These are phyloP conservation scores for Eristalinus sepulchralis DNA, from an alignment of 2,888 invertebrate genomes.

Conservation along the genomic window DNA sequence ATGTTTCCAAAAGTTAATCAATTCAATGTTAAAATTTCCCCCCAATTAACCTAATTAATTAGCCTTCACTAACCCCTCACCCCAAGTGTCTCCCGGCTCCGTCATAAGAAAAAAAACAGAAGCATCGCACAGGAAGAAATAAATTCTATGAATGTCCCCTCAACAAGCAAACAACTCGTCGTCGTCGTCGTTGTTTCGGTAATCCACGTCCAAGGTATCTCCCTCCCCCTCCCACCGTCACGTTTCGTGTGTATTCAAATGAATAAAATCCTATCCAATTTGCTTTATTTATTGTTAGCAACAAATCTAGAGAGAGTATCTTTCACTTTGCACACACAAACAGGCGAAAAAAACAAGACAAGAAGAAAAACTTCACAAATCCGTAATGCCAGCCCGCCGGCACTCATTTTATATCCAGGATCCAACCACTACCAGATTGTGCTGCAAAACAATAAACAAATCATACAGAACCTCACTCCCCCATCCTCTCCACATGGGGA, in stretches of 20 bases:
- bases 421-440: slow-evolving; percentile 7
- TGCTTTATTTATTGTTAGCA: slow-evolving; percentile 45
- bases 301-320: slow-evolving; percentile 3
- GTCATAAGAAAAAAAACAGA: not conserved
- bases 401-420: not conserved
- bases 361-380: slow-evolving; percentile 6
- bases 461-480: slow-evolving; percentile 29
- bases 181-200: not conserved
- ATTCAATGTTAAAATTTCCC: too few species aligned
- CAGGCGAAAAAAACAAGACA: not conserved
- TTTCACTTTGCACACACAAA: not conserved
- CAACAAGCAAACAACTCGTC: not conserved
- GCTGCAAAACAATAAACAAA: slow-evolving; percentile 46
- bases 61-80: not conserved
- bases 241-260: slow-evolving; percentile 11
- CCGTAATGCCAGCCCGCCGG: not conserved
- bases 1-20: not conserved
- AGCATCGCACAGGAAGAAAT: too few species aligned
- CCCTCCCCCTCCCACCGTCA: not conserved
- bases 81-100: not conserved
- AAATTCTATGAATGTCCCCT: not conserved
- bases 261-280: slow-evolving; percentile 16
- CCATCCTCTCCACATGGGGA: not conserved
- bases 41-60: not conserved
- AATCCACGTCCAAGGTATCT: not conserved